Evolutionary conservation across 2,797 vertebrate species (phyloP).

Genomic region (Acanthopagrus latus): DNA sequence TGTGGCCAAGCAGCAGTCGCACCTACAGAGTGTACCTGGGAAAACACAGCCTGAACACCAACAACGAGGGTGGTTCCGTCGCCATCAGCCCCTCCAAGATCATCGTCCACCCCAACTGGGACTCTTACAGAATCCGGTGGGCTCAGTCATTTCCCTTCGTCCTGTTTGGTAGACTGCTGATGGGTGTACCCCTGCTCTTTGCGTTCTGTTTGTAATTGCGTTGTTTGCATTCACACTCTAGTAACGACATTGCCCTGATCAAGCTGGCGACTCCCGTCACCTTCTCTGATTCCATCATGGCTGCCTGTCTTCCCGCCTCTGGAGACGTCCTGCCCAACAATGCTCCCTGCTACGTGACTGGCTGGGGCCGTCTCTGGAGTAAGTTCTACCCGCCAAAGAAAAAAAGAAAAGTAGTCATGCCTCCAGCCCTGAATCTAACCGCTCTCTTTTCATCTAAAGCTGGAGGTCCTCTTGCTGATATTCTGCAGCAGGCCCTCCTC

Average conservation of each 20-base stretch:
- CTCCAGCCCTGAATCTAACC: conserved; percentile 3
- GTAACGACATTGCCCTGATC: conserved; percentile 92
- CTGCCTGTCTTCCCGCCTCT: conserved; percentile 86
- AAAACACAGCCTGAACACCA: conserved; percentile 82
- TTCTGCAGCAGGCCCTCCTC: conserved; percentile 91
- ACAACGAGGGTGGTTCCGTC: conserved; percentile 79
- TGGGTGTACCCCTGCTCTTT: not conserved
- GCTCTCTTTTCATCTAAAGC: conserved; percentile 76
- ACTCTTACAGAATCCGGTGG: conserved; percentile 85
- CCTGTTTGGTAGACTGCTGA: not conserved
- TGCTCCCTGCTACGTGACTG: conserved; percentile 89
- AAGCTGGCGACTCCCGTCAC: conserved; percentile 85
- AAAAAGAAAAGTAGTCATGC: not conserved
- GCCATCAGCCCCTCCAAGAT: conserved; percentile 82
- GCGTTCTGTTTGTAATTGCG: conserved; percentile 5
- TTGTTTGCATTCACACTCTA: conserved; percentile 42
- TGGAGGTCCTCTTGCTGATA: conserved; percentile 87
- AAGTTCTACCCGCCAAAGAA: conserved; percentile 41
- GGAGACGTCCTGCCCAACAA: conserved; percentile 74
- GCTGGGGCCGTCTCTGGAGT: conserved; percentile 92
- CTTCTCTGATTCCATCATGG: conserved; percentile 77
- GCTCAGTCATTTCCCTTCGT: not conserved
- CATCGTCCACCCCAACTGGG: conserved; percentile 86
- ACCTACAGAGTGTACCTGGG: conserved; percentile 89
- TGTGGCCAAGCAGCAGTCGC: conserved; percentile 76